phyloP scores from a whole-genome alignment of 2,888 invertebrate genomes.

The Trachelus tabidus region DNA sequence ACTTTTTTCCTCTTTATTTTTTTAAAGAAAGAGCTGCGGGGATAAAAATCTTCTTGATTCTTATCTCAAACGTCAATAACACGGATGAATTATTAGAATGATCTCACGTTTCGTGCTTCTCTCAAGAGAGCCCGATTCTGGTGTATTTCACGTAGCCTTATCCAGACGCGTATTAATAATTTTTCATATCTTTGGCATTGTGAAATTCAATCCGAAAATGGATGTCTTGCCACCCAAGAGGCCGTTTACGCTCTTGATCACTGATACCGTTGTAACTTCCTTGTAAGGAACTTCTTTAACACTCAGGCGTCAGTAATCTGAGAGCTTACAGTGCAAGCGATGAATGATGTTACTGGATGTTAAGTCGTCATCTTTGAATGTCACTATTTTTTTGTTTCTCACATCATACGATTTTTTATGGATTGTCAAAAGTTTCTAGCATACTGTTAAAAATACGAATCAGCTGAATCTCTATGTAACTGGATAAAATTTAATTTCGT shows the following conservation, averaged over 20 bases:
- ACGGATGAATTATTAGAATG: background rate
- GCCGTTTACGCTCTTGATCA: conserved; percentile 41
- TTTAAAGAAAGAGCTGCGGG: background rate
- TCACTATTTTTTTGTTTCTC: conserved; percentile 37
- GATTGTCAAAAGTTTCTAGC: background rate
- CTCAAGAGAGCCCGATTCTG: background rate
- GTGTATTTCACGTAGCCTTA: background rate
- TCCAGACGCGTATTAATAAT: background rate
- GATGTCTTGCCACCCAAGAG: conserved; percentile 39
- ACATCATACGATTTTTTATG: background rate
- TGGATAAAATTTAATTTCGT: background rate
- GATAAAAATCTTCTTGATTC: background rate
- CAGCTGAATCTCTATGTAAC: background rate
- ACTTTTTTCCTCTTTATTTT: background rate
- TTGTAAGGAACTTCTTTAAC: conserved; percentile 20
- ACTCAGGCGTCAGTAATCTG: conserved; percentile 38
- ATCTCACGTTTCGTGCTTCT: background rate
- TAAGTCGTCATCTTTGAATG: conserved; percentile 45
- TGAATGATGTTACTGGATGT: conserved; percentile 45
- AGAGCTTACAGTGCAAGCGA: conserved; percentile 25
- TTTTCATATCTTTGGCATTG: conserved; percentile 22
- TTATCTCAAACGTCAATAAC: background rate
- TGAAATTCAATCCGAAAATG: conserved; percentile 42
- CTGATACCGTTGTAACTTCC: conserved; percentile 43
- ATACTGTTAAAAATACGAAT: background rate